Evolutionary conservation across 2,797 vertebrate species (phyloP).

Genomic region (Xenopus petersii): DNA sequence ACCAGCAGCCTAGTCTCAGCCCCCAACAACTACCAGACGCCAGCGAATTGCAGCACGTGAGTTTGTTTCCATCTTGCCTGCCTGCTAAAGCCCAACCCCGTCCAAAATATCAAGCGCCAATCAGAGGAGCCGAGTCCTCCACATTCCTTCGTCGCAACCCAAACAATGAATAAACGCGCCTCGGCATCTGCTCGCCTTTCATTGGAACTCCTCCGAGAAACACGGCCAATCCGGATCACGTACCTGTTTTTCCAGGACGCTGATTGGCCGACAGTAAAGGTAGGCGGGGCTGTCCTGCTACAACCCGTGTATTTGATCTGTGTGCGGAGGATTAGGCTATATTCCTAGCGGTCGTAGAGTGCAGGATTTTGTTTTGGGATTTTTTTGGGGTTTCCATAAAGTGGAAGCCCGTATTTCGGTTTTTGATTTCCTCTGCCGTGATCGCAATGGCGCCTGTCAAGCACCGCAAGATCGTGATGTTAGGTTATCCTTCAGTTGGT

Average conservation of each 20-base stretch:
- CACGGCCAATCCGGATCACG: background rate
- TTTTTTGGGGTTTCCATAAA: too few relatives aligned
- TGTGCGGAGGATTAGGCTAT: background rate
- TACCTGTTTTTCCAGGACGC: background rate
- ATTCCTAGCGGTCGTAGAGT: background rate
- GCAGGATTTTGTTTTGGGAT: too few relatives aligned
- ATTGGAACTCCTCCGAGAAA: background rate
- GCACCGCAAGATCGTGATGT: slow-evolving; percentile 76
- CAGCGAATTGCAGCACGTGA: background rate
- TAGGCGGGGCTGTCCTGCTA: slow-evolving; percentile 2
- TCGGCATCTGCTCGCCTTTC: background rate
- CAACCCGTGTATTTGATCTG: slow-evolving; percentile 26
- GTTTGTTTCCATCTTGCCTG: slow-evolving; percentile 14
- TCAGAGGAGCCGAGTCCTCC: background rate
- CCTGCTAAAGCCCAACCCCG: slow-evolving; percentile 32
- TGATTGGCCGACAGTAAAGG: background rate
- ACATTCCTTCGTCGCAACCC: background rate
- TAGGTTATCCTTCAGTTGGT: slow-evolving; percentile 83
- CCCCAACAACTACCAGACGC: too few relatives aligned
- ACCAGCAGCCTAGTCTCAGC: too few relatives aligned
- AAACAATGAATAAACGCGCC: slow-evolving; percentile 23
- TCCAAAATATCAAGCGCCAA: slow-evolving; percentile 5
- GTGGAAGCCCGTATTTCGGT: background rate
- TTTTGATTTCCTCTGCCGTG: too few relatives aligned
- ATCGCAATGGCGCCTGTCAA: slow-evolving; percentile 74